Evolutionary conservation across 2,888 invertebrate genomes (phyloP), one percentile per base, ranked within the genome.

Genomic region (Amphipyra tragopoginis): DNA sequence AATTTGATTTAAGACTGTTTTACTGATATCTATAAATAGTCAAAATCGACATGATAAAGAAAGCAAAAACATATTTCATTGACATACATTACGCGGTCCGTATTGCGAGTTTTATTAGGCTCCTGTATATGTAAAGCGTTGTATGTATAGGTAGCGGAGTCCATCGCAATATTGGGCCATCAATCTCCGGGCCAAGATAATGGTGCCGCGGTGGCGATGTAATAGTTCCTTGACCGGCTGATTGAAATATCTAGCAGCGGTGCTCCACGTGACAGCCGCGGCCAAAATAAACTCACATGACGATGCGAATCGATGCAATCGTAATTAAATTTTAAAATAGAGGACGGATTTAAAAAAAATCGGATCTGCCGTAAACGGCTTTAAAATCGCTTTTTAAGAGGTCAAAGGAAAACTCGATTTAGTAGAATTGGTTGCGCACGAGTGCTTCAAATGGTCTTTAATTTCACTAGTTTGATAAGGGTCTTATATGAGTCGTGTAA

Each of bases 131-230:
- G 68, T 70, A 56, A 64, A 71, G 59, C 58, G 54, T 56, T 73
- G 78, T 78, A 73, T 73, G 57, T 66, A 63, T 75, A 57, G 50
- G 73, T 79, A 81, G 79, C 76, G 76, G 75, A 86, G 83, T 84
- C 86, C 84, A 88, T 89, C 86, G 87, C 85, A 86, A 89, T 91
- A 92, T 92, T 88, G 86, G 87, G 81, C 81, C 88, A 92, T 92
- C 91, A 90, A 93, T 92, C 91, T 90, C 87, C 82, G 72, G 77
- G 84, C 81, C 82, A 88, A 90, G 90, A 91, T 90, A 92, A 91
- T 90, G 86, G 86, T 85, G 85, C 73, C 81, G 80, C 84, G 82
- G 81, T 81, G 85, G 74, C 86, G 85, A 86, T 86, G 86, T 90
- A 90, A 90, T 86, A 90, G 88, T 90, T 89, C 88, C 89, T 90